phyloP scores from a whole-genome alignment of 2,113 vertebrate genomes.

The Thalassoma bifasciatum region DNA sequence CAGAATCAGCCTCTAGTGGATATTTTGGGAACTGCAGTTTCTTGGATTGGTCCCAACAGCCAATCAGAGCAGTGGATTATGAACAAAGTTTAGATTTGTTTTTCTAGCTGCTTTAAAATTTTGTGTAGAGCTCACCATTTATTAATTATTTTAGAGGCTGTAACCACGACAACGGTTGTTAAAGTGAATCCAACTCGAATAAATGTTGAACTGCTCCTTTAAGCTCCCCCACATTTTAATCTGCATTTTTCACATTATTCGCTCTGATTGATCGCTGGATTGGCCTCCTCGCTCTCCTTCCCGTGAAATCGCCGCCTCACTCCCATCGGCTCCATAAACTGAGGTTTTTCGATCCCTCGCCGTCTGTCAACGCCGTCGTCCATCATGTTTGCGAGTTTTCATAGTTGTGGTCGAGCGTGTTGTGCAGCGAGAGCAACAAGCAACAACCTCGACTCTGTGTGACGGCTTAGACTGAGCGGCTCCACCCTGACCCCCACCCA shows the following conservation, averaged over 20 bases:
- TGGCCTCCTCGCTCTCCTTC: background rate
- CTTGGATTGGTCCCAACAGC: too few species aligned
- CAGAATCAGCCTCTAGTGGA: too few species aligned
- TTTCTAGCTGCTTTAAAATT: too few species aligned
- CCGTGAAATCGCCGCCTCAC: background rate
- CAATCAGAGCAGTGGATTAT: too few species aligned
- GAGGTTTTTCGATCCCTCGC: slow-evolving; percentile 1
- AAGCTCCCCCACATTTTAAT: background rate
- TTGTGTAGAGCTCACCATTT: too few species aligned
- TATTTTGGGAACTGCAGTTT: too few species aligned
- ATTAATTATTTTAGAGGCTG: too few species aligned
- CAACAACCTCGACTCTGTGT: slow-evolving; percentile 64
- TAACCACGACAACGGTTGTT: too few species aligned
- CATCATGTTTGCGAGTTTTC: slow-evolving; percentile 44
- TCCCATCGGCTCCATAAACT: slow-evolving; percentile 2
- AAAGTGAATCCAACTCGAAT: too few species aligned
- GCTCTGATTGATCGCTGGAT: background rate
- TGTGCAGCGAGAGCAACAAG: slow-evolving; percentile 20
- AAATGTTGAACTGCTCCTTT: background rate
- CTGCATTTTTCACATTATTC: background rate
- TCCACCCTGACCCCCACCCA: slow-evolving; percentile 72
- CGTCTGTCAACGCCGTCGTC: background rate
- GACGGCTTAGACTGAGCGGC: slow-evolving; percentile 72
- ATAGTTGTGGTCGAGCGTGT: slow-evolving; percentile 63
- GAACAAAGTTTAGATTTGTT: too few species aligned